These are phyloP conservation scores for Sebastes itinus DNA, from an alignment of 2,797 vertebrate species.

Conservation along the genomic window DNA sequence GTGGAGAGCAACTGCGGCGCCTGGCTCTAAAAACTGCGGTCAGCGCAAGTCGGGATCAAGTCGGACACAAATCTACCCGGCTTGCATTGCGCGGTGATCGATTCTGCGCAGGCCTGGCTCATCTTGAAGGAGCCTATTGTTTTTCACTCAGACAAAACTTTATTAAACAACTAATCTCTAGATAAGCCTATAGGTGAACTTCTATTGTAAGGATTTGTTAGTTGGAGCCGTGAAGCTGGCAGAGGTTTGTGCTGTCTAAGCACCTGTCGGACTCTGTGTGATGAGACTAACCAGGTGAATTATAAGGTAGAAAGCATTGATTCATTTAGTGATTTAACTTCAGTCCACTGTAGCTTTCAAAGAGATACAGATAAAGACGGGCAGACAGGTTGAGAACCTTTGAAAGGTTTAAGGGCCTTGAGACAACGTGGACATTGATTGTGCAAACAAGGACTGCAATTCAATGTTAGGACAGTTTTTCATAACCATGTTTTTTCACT, in stretches of 20 bases:
- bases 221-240: background rate
- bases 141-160: background rate
- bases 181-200: background rate
- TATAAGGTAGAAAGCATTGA: background rate
- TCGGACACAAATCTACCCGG: no score
- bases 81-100: no score
- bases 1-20: fast-evolving
- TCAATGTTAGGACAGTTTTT: background rate
- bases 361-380: background rate
- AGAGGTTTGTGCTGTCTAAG: background rate
- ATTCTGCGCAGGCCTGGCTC: no score
- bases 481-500: background rate
- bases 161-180: background rate
- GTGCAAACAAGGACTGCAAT: background rate
- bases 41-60: no score
- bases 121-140: background rate
- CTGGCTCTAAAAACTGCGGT: no score
- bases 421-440: constrained; percentile 1
- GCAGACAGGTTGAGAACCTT: background rate
- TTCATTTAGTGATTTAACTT: constrained; percentile 26
- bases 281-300: constrained; percentile 20
- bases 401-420: background rate
- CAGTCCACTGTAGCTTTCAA: background rate
- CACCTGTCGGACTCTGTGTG: background rate
- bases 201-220: background rate